A percentile compares a stretch with the other conserved stretches of the same genome.
Evolutionary conservation across 1,140 invertebrate species (phyloP).

Genomic region (Drosophila teissieri): DNA sequence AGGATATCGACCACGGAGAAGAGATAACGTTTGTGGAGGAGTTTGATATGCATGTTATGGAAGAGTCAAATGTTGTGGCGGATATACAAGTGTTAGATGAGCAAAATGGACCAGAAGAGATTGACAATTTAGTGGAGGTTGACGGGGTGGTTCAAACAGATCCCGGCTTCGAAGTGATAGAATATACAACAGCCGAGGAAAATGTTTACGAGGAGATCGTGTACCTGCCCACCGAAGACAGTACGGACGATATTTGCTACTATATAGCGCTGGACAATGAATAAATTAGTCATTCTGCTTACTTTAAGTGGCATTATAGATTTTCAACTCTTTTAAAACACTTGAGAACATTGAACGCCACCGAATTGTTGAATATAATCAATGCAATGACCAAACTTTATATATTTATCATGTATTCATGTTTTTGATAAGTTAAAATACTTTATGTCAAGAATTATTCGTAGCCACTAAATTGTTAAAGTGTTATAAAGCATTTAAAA

Average conservation of each 20-base stretch:
- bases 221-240: slow-evolving; percentile 20
- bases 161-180: slow-evolving; percentile 4
- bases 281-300: not conserved
- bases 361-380: too few species aligned
- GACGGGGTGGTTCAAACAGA: slow-evolving; percentile 5
- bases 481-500: too few species aligned
- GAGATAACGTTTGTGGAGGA: not conserved
- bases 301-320: too few species aligned
- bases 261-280: slow-evolving; percentile 21
- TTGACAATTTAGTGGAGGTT: not conserved
- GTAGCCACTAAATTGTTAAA: too few species aligned
- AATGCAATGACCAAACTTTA: too few species aligned
- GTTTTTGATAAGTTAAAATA: too few species aligned
- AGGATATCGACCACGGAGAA: not conserved
- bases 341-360: too few species aligned
- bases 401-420: too few species aligned
- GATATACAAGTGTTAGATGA: not conserved
- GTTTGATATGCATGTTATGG: not conserved
- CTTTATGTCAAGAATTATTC: too few species aligned
- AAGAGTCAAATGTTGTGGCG: not conserved
- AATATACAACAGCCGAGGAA: slow-evolving; percentile 20
- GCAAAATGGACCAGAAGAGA: not conserved
- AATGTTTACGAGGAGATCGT: slow-evolving; percentile 17
- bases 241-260: slow-evolving; percentile 13
- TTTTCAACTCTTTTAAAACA: too few species aligned